A percentile compares a stretch with the other conserved stretches of the same genome.
Evolutionary conservation across 1,140 invertebrate genomes (phyloP).

Genomic region (Caenorhabditis tropicalis): DNA sequence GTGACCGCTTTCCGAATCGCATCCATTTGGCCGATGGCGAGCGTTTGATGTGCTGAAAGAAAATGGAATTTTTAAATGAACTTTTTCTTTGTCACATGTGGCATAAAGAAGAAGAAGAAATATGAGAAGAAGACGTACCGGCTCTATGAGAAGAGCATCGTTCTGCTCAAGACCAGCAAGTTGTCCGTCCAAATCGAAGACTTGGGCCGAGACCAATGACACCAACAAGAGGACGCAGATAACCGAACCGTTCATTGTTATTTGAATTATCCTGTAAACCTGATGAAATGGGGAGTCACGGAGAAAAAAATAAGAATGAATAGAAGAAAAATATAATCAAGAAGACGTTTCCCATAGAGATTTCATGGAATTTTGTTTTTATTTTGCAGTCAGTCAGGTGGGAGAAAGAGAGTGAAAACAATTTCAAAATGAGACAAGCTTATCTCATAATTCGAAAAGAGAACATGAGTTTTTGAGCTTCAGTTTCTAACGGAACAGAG

Average conservation of each 20-base stretch:
- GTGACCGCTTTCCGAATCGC: constrained; percentile 53
- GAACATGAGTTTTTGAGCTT: no score
- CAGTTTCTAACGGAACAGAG: no score
- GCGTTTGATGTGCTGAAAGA: constrained; percentile 40
- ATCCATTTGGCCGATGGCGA: constrained; percentile 54
- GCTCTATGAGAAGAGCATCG: constrained; percentile 16
- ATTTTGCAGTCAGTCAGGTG: no score
- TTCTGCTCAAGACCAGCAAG: constrained; percentile 17
- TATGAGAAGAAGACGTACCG: neutral
- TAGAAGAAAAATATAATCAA: neutral
- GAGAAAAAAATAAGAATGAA: neutral
- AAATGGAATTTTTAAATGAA: neutral
- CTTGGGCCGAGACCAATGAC: constrained; percentile 17
- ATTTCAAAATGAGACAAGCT: no score
- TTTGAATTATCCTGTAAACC: constrained; percentile 3
- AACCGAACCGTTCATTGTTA: constrained; percentile 22
- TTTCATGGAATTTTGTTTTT: neutral
- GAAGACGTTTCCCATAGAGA: no score
- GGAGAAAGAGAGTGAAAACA: no score
- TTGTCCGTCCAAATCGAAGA: constrained; percentile 31
- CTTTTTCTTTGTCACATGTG: neutral
- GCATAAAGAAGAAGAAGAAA: neutral
- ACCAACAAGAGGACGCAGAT: neutral
- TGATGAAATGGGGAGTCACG: neutral
- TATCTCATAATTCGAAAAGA: no score